These are phyloP conservation scores for Drosophila nr. fundita DNA, from an alignment of 2,888 invertebrate genomes.

Conservation along the genomic window DNA sequence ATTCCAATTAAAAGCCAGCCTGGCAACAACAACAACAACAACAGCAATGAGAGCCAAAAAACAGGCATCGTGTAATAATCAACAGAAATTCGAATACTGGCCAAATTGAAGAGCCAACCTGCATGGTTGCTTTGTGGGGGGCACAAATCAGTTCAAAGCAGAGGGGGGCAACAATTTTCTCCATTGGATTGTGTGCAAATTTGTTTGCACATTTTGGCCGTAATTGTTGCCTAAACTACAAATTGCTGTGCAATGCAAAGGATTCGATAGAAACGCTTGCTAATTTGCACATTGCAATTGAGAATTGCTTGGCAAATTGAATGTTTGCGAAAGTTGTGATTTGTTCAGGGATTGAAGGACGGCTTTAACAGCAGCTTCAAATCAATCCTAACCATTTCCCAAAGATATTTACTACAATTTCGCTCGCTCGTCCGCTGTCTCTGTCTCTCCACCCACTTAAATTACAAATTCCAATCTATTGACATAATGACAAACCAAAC, in stretches of 20 bases:
- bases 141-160: not conserved
- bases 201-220: slow-evolving; percentile 62
- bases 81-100: slow-evolving; percentile 46
- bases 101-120: slow-evolving; percentile 12
- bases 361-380: slow-evolving; percentile 9
- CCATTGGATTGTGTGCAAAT: slow-evolving; percentile 45
- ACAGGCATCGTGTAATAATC: slow-evolving; percentile 52
- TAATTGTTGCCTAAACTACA: slow-evolving; percentile 58
- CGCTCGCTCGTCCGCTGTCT: not conserved
- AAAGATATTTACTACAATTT: slow-evolving; percentile 15
- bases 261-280: slow-evolving; percentile 14
- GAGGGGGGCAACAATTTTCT: slow-evolving; percentile 12
- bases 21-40: slow-evolving; percentile 24
- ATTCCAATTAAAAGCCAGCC: slow-evolving; percentile 70
- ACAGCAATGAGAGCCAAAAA: not conserved
- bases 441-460: slow-evolving; percentile 2
- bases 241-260: slow-evolving; percentile 35
- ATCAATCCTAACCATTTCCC: not conserved
- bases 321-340: slow-evolving; percentile 32
- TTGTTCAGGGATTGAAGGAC: slow-evolving; percentile 7
- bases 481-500: slow-evolving; percentile 56
- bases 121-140: slow-evolving; percentile 6
- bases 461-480: slow-evolving; percentile 44
- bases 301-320: slow-evolving; percentile 41
- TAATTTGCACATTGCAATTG: slow-evolving; percentile 44